Evolutionary conservation across 2,113 vertebrate species (phyloP).

Genomic region (Polypterus bichir): DNA sequence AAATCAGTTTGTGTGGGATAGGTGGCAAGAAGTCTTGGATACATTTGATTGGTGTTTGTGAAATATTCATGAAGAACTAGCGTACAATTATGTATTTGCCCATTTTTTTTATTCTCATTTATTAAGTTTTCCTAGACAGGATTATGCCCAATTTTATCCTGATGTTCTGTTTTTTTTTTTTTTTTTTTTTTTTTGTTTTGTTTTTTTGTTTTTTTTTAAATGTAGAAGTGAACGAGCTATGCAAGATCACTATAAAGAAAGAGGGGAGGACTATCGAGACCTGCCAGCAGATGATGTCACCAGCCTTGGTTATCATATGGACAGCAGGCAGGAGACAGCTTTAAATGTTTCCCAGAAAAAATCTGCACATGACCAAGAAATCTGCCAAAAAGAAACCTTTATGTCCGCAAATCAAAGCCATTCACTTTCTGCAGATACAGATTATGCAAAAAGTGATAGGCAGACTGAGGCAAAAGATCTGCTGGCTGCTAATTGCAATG

Average conservation of each 20-base stretch:
- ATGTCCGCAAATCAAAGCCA: constrained; percentile 44
- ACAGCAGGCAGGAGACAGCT: constrained; percentile 47
- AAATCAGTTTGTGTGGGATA: too few relatives aligned
- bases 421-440: constrained; percentile 44
- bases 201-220: constrained; percentile 4
- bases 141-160: background rate
- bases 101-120: too few relatives aligned
- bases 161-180: background rate
- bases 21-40: too few relatives aligned
- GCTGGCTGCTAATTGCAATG: constrained; percentile 48
- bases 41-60: too few relatives aligned
- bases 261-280: constrained; percentile 51
- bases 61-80: too few relatives aligned
- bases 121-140: too few relatives aligned
- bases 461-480: constrained; percentile 52
- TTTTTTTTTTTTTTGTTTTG: background rate
- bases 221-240: constrained; percentile 62
- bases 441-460: constrained; percentile 60
- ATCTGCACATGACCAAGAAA: constrained; percentile 52
- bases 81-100: too few relatives aligned
- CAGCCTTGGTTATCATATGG: constrained; percentile 48
- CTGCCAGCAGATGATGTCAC: constrained; percentile 34
- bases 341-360: constrained; percentile 50
- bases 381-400: constrained; percentile 39
- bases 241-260: constrained; percentile 71